Conservation (phyloP, 2,113 vertebrate genomes). For the Rhizomys pruinosus region DNA sequence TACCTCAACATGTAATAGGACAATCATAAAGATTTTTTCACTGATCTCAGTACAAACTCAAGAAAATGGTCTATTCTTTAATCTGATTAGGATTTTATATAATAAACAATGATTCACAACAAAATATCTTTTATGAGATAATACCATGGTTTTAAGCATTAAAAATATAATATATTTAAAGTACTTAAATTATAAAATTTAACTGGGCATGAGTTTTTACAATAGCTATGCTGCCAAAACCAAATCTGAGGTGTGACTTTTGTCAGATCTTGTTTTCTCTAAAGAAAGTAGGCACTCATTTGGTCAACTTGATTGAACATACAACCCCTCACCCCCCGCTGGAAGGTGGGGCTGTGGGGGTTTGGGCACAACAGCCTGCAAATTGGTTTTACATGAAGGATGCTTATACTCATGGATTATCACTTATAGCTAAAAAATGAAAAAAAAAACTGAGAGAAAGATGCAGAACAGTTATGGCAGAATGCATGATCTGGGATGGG, state of each 20-base stretch:
- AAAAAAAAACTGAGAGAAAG: too few species aligned
- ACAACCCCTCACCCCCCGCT: too few species aligned
- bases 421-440: too few species aligned
- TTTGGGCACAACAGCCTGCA: too few species aligned
- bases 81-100: conserved; percentile 17
- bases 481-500: too few species aligned
- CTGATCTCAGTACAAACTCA: conserved; percentile 31
- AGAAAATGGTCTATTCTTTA: conserved; percentile 9
- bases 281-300: conserved; percentile 19
- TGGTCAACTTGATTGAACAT: too few species aligned
- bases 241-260: conserved; percentile 36
- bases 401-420: too few species aligned
- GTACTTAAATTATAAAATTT: conserved; percentile 34
- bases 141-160: neutral
- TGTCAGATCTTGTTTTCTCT: conserved; percentile 30
- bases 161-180: conserved; percentile 43
- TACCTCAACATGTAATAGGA: neutral
- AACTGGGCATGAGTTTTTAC: neutral
- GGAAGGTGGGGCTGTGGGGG: too few species aligned
- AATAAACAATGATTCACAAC: conserved; percentile 35
- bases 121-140: neutral
- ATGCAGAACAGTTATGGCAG: too few species aligned
- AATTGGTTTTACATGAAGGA: too few species aligned
- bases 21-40: conserved; percentile 54
- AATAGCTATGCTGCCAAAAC: conserved; percentile 9